Evolutionary conservation across 1,140 invertebrate genomes (phyloP).

Genomic region (Bicyclus anynana): DNA sequence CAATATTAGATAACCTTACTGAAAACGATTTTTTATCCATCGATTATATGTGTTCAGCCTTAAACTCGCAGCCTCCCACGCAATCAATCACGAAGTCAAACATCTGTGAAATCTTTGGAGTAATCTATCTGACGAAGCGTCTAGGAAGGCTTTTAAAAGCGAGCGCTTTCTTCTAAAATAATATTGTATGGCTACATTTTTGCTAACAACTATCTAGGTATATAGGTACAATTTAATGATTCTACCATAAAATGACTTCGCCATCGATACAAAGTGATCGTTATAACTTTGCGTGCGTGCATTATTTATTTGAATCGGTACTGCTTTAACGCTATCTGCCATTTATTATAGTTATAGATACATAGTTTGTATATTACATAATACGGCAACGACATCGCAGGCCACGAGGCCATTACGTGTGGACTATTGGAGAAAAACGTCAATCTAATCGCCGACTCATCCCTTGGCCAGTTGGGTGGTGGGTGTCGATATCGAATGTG

Average conservation of each 20-base stretch:
- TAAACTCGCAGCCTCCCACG: background rate
- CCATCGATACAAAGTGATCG: background rate
- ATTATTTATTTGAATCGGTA: background rate
- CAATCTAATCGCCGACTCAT: slow-evolving; percentile 71
- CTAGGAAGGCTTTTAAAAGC: slow-evolving; percentile 2
- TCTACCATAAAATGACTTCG: background rate
- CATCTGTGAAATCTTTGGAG: slow-evolving; percentile 16
- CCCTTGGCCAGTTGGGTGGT: slow-evolving; percentile 37
- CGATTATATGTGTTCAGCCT: background rate
- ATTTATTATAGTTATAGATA: slow-evolving; percentile 62
- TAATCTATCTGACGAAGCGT: slow-evolving; percentile 14
- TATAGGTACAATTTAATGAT: background rate
- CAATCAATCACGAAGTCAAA: slow-evolving; percentile 18
- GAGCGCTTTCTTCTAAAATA: background rate
- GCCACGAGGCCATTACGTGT: slow-evolving; percentile 46
- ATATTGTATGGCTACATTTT: background rate
- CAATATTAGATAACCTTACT: too few species aligned
- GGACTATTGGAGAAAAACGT: slow-evolving; percentile 50
- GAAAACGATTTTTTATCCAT: background rate
- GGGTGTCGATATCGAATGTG: slow-evolving; percentile 60
- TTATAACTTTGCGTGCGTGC: background rate
- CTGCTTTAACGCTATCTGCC: slow-evolving; percentile 30
- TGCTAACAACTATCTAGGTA: background rate
- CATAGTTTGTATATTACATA: slow-evolving; percentile 55
- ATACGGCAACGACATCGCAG: background rate